A percentile compares a stretch with the other conserved stretches of the same genome.
Conservation (phyloP, 2,113 vertebrate genomes). For the Rhadina sibilatrix region DNA sequence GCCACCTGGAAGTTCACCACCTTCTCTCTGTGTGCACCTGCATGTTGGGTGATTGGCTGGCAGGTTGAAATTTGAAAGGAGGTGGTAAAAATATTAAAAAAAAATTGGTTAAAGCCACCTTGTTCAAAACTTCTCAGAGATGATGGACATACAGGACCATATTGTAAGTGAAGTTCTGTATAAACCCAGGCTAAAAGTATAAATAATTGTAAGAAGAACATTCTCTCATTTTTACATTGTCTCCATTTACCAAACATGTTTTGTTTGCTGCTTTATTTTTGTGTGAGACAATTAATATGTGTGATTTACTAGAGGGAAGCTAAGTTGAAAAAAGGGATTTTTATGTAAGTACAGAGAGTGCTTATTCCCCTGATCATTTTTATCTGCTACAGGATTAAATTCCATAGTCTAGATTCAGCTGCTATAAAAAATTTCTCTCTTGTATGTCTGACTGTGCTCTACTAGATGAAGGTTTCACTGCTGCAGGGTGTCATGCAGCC, state of each 20-base stretch:
- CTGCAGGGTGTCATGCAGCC: neutral
- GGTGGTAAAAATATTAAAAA: neutral
- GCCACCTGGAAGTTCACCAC: neutral
- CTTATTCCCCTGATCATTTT: conserved; percentile 12
- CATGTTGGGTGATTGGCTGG: neutral
- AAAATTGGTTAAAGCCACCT: neutral
- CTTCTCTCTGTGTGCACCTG: neutral
- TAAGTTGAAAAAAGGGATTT: conserved; percentile 5
- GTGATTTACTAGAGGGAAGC: conserved; percentile 4
- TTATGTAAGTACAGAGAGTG: conserved; percentile 6
- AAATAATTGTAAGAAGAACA: neutral
- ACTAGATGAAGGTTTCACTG: neutral
- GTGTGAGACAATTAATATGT: neutral
- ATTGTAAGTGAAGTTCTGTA: neutral
- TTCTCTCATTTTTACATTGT: neutral
- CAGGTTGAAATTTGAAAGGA: neutral
- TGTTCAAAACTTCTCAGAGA: neutral
- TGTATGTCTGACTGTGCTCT: neutral
- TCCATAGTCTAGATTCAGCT: neutral
- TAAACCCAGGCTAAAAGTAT: neutral
- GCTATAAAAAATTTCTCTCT: neutral
- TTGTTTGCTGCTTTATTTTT: neutral
- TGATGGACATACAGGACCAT: neutral
- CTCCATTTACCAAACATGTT: neutral
- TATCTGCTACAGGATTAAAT: conserved; percentile 14